phyloP scores from a whole-genome alignment of 2,888 invertebrate species.

The Himalopsyche tibetana region DNA sequence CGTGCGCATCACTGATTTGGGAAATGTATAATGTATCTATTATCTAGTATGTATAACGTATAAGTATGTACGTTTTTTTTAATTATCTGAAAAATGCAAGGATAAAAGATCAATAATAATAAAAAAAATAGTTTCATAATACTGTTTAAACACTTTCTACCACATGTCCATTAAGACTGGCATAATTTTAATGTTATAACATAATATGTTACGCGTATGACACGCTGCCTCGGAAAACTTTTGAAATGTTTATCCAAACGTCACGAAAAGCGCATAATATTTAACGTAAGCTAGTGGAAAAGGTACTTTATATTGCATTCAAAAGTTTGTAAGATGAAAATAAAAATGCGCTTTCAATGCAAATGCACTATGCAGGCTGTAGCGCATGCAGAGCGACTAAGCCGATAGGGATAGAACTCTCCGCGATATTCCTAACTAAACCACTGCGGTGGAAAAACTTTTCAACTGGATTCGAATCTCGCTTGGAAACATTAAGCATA shows the following conservation, averaged over 20 bases:
- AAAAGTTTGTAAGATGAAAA: conserved; percentile 54
- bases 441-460: conserved; percentile 39
- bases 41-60: no score
- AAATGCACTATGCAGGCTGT: conserved; percentile 52
- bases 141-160: no score
- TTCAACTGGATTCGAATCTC: conserved; percentile 41
- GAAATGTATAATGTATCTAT: no score
- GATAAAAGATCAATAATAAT: no score
- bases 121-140: no score
- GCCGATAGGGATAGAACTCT: conserved; percentile 49
- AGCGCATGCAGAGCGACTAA: conserved; percentile 50
- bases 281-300: conserved; percentile 42
- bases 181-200: no score
- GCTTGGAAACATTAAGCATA: conserved; percentile 41
- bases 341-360: conserved; percentile 58
- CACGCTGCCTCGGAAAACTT: background rate
- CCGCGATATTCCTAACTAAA: conserved; percentile 36
- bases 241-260: conserved; percentile 24
- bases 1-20: no score
- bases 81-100: no score
- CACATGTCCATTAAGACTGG: no score
- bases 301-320: conserved; percentile 55
- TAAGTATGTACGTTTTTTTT: no score
- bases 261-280: conserved; percentile 38
- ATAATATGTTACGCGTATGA: background rate